phyloP scores from a whole-genome alignment of 2,113 vertebrate genomes.

The Lasiurus cinereus region DNA sequence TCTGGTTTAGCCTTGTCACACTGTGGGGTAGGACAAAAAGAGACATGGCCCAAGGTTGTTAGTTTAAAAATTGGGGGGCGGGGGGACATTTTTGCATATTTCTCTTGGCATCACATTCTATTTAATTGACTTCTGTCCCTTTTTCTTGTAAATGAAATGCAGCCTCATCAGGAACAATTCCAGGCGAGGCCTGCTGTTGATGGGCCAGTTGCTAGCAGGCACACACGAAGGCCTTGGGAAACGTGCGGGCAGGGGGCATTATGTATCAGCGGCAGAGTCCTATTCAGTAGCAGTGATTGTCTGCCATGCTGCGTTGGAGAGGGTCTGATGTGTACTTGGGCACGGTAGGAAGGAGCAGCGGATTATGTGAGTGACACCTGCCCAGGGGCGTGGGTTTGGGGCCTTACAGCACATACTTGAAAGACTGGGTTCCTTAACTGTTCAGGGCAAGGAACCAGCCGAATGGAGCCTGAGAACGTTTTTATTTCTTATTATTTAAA shows the following conservation, averaged over 20 bases:
- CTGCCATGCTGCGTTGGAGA: not conserved
- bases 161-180: not conserved
- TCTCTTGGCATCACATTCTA: constrained; percentile 20
- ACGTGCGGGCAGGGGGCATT: not conserved
- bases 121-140: constrained; percentile 48
- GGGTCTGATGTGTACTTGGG: not conserved
- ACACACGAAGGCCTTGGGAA: not conserved
- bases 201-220: not conserved
- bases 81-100: not conserved
- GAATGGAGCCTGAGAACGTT: not conserved
- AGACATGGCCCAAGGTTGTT: constrained; percentile 68
- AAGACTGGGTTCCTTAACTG: not conserved
- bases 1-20: constrained; percentile 75
- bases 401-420: not conserved
- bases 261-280: not conserved
- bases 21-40: constrained; percentile 65
- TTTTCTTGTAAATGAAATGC: constrained; percentile 45
- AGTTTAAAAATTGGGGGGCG: not conserved
- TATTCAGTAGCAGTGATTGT: not conserved
- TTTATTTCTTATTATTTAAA: not conserved
- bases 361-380: not conserved
- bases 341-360: not conserved
- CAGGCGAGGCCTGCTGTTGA: not conserved
- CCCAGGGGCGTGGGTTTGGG: not conserved
- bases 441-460: not conserved